Conservation (phyloP, 2,797 vertebrate species). For the Myioborus melanocephalus region DNA sequence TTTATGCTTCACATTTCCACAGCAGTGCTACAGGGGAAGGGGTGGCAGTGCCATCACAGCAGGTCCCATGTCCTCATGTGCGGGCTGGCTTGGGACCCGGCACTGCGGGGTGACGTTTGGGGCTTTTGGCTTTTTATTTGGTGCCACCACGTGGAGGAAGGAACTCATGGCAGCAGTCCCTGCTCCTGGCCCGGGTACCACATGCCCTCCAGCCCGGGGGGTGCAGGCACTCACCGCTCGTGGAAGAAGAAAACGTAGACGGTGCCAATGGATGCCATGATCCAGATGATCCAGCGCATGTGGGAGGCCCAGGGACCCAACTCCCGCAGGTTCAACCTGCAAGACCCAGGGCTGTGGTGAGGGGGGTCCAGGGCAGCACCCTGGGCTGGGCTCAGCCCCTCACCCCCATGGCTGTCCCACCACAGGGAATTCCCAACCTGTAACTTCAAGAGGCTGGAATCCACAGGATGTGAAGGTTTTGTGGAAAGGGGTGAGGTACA, state of each 20-base stretch:
- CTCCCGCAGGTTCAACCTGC: slow-evolving; percentile 92
- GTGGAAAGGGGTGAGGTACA: not conserved
- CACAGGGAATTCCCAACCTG: not conserved
- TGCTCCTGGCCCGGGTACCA: not conserved
- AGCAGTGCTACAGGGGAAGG: rapidly evolving
- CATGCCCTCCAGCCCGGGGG: rapidly evolving
- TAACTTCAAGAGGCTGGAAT: not conserved
- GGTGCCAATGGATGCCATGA: slow-evolving; percentile 90
- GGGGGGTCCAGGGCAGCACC: not conserved
- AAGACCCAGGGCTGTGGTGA: slow-evolving; percentile 17
- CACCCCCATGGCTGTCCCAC: not conserved
- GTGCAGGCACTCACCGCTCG: slow-evolving; percentile 79
- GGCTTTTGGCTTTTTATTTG: slow-evolving; percentile 23
- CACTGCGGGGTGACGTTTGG: rapidly evolving
- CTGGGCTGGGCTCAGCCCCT: not conserved
- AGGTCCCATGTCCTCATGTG: rapidly evolving
- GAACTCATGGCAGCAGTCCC: not conserved
- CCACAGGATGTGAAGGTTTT: not conserved
- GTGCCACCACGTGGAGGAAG: slow-evolving; percentile 55
- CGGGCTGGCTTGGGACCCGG: not conserved
- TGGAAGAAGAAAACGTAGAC: slow-evolving; percentile 96
- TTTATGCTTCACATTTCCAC: rapidly evolving
- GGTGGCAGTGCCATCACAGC: not conserved
- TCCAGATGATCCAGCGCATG: slow-evolving; percentile 97
- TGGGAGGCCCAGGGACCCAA: slow-evolving; percentile 92